phyloP scores from a whole-genome alignment of 2,797 vertebrate species.

The Tragopan temminckii region DNA sequence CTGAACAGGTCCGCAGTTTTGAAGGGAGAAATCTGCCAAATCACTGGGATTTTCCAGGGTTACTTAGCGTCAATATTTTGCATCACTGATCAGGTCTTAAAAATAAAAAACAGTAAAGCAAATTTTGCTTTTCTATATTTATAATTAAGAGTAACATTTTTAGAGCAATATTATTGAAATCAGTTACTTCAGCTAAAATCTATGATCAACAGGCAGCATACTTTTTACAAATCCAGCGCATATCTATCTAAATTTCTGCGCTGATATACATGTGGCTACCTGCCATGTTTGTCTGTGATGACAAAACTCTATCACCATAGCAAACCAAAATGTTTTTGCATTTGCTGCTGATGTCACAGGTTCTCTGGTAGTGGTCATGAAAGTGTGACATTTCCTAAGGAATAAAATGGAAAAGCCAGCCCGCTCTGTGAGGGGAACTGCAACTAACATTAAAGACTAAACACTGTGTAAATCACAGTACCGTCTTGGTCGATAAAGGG shows the following conservation, averaged over 20 bases:
- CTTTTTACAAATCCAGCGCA: not conserved
- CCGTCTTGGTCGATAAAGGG: fast-evolving
- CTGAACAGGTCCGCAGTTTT: not conserved
- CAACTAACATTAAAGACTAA: not conserved
- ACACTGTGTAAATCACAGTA: not conserved
- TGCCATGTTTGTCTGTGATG: not conserved
- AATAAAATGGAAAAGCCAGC: not conserved
- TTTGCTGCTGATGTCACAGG: not conserved
- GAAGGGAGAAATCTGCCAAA: not conserved
- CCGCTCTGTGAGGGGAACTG: not conserved
- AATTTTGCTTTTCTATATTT: not conserved
- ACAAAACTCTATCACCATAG: not conserved
- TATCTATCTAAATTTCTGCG: not conserved
- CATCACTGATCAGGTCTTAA: not conserved
- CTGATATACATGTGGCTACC: not conserved
- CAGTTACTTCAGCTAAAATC: not conserved
- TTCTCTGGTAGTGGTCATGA: not conserved
- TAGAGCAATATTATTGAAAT: not conserved
- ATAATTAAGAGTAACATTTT: not conserved
- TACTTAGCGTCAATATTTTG: not conserved
- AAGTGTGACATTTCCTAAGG: not conserved
- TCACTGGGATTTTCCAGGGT: not conserved
- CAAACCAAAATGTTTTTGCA: not conserved
- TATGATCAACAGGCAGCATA: not conserved
- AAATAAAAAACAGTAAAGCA: not conserved